Evolutionary conservation across 2,888 invertebrate species (phyloP), one percentile per base, ranked within the genome.

Genomic region (Apamea epomidion): DNA sequence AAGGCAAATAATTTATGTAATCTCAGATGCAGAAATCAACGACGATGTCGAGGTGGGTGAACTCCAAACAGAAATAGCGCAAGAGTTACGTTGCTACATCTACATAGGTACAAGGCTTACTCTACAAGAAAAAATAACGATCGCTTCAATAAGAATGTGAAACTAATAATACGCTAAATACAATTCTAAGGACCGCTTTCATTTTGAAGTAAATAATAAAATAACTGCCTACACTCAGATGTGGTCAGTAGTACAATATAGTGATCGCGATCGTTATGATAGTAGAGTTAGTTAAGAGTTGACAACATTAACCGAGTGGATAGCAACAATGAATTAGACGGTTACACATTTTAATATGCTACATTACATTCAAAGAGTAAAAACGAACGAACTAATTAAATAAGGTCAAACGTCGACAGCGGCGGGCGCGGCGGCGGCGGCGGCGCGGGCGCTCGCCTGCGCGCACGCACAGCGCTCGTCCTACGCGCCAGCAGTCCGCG

Each of bases 301-400:
- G 81, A 83, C 81, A 87, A 86, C 83, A 86, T 91, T 92, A 93
- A 95, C 93, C 83, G 90, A 92, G 92, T 94, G 92, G 94, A 93
- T 95, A 94, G 94, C 92, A 95, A 95, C 95, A 95, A 93, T 94
- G 92, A 96, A 95, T 95, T 95, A 95, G 93, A 93, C 92, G 93
- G 92, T 90, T 93, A 95, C 92, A 94, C 95, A 95, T 96, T 95
- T 96, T 95, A 96, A 96, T 96, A 96, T 94, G 94, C 92, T 92
- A 92, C 91, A 94, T 95, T 95, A 95, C 95, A 95, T 95, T 95
- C 93, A 93, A 95, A 96, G 95, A 96, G 95, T 96, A 96, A 97
- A 96, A 96, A 96, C 94, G 96, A 96, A 94, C 95, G 95, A 95
- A 96, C 95, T 96, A 97, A 97, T 97, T 97, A 96, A 97, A 97